Conservation (phyloP, 2,797 vertebrate genomes). For the Anniella stebbinsi region DNA sequence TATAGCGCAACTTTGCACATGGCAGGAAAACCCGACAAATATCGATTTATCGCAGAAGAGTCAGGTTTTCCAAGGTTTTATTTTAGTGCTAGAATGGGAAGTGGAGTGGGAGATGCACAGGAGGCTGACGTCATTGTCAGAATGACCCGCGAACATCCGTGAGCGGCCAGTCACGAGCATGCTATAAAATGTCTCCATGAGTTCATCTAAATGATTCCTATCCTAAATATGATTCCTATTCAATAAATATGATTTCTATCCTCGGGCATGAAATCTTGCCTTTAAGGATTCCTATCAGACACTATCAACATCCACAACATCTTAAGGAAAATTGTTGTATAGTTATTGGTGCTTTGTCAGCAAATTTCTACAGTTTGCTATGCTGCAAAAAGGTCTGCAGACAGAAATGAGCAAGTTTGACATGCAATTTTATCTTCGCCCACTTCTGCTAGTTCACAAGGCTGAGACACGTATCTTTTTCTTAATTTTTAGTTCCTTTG, state of each 20-base stretch:
- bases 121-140: too few species aligned
- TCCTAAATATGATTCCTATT: too few species aligned
- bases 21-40: too few species aligned
- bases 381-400: not conserved
- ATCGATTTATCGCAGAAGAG: too few species aligned
- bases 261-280: not conserved
- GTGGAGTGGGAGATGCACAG: too few species aligned
- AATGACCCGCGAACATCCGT: too few species aligned
- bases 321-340: not conserved
- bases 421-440: not conserved
- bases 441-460: not conserved
- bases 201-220: too few species aligned
- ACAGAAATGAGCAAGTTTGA: not conserved
- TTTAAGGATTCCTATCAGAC: not conserved
- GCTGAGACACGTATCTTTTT: not conserved
- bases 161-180: too few species aligned
- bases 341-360: not conserved
- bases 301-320: not conserved
- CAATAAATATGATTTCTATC: not conserved
- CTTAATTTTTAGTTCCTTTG: not conserved
- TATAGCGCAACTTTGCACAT: too few species aligned
- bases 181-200: too few species aligned
- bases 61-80: too few species aligned
- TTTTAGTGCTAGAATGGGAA: too few species aligned
- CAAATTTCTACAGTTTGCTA: not conserved